Evolutionary conservation across 1,140 invertebrate genomes (phyloP).

Genomic region (Scaptomyza pallida): DNA sequence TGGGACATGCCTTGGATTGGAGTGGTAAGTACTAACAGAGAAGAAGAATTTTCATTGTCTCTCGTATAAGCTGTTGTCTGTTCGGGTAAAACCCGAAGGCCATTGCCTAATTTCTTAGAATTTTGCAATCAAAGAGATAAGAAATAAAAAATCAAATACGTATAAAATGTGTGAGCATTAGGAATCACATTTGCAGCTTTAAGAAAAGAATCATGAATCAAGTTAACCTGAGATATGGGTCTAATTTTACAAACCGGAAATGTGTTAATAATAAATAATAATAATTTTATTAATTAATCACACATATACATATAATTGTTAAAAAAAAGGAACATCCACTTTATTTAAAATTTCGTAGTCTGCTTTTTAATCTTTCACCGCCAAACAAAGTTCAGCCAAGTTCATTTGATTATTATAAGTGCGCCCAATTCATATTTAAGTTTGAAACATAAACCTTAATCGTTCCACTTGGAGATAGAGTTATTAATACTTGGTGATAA

Average conservation of each 20-base stretch:
- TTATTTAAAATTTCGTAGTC: background rate
- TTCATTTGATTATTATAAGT: conserved; percentile 14
- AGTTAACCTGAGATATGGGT: too few relatives aligned
- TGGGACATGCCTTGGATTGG: conserved; percentile 44
- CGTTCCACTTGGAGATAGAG: conserved; percentile 26
- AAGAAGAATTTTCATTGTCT: background rate
- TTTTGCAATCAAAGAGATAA: too few relatives aligned
- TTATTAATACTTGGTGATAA: conserved; percentile 21
- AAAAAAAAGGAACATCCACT: background rate
- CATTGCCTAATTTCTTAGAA: background rate
- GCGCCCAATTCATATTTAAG: conserved; percentile 6
- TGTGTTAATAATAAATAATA: too few relatives aligned
- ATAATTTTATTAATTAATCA: too few relatives aligned
- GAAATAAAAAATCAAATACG: too few relatives aligned
- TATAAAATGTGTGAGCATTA: too few relatives aligned
- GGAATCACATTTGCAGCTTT: too few relatives aligned
- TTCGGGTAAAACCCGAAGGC: background rate
- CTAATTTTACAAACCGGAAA: too few relatives aligned
- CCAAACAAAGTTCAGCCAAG: conserved; percentile 14
- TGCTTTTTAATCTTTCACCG: background rate
- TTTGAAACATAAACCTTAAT: conserved; percentile 29
- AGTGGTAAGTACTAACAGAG: conserved; percentile 53
- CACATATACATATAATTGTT: too few relatives aligned
- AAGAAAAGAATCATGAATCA: too few relatives aligned
- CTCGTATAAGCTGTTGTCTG: too few relatives aligned